Conservation (phyloP, 2,113 vertebrate species). For the Tauraco erythrolophus region DNA sequence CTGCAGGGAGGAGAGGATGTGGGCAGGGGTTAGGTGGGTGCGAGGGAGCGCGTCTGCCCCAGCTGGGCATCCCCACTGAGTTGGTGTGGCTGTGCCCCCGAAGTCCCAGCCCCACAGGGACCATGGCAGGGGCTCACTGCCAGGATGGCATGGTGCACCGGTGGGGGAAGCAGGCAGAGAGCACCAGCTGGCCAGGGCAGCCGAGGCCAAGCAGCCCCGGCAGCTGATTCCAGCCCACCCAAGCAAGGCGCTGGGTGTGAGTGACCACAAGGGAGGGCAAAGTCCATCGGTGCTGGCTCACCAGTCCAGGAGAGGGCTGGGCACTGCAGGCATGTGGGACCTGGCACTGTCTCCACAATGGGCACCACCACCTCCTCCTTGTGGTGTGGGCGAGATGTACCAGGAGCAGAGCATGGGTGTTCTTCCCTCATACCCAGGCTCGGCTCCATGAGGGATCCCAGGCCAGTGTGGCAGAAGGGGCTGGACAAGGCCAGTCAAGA, state of each 20-base stretch:
- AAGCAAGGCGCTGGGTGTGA: not conserved
- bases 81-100: not conserved
- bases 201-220: not conserved
- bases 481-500: not conserved
- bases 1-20: rapidly evolving
- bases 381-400: rapidly evolving
- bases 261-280: not conserved
- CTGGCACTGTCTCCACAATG: rapidly evolving
- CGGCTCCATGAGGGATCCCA: not conserved
- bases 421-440: not conserved
- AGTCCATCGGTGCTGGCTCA: not conserved
- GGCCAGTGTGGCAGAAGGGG: not conserved
- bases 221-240: not conserved
- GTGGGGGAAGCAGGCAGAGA: not conserved
- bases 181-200: not conserved
- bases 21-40: not conserved
- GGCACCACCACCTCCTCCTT: rapidly evolving
- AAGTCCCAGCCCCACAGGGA: rapidly evolving
- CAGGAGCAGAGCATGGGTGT: not conserved
- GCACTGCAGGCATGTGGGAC: not conserved
- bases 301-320: not conserved
- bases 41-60: not conserved
- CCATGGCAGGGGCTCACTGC: rapidly evolving
- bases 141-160: rapidly evolving
- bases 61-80: rapidly evolving